Evolutionary conservation across 2,797 vertebrate genomes (phyloP).

Genomic region (Chelonia mydas): DNA sequence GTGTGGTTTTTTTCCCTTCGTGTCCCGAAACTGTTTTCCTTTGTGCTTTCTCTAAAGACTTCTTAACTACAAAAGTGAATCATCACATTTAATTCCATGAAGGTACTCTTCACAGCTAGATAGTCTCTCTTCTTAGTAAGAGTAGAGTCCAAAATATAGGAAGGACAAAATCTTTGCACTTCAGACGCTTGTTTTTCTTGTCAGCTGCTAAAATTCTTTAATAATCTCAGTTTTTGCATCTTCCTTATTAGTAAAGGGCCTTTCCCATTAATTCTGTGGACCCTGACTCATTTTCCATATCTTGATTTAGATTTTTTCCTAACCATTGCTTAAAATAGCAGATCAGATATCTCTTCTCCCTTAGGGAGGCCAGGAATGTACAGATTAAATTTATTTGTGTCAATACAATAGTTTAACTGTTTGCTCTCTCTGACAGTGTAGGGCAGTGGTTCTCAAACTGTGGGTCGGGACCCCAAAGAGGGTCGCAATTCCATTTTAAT

Average conservation of each 20-base stretch:
- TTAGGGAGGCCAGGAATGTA: background rate
- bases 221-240: background rate
- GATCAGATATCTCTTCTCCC: background rate
- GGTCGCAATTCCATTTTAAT: too few relatives aligned
- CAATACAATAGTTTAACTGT: background rate
- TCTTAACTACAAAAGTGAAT: background rate
- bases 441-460: too few relatives aligned
- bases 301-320: background rate
- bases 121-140: background rate
- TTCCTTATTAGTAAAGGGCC: background rate
- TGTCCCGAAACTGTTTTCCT: slow-evolving; percentile 25
- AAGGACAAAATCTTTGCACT: background rate
- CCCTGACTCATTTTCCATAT: background rate
- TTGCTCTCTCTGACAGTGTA: background rate
- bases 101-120: background rate
- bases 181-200: background rate
- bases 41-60: slow-evolving; percentile 4
- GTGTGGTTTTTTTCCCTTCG: background rate
- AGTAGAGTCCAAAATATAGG: background rate
- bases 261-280: background rate
- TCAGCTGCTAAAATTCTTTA: background rate
- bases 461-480: too few relatives aligned
- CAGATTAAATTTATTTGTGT: background rate
- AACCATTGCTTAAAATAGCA: background rate
- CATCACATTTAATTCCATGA: background rate